Evolutionary conservation across 2,888 invertebrate species (phyloP).

Genomic region (Acanthoscelides obtectus): DNA sequence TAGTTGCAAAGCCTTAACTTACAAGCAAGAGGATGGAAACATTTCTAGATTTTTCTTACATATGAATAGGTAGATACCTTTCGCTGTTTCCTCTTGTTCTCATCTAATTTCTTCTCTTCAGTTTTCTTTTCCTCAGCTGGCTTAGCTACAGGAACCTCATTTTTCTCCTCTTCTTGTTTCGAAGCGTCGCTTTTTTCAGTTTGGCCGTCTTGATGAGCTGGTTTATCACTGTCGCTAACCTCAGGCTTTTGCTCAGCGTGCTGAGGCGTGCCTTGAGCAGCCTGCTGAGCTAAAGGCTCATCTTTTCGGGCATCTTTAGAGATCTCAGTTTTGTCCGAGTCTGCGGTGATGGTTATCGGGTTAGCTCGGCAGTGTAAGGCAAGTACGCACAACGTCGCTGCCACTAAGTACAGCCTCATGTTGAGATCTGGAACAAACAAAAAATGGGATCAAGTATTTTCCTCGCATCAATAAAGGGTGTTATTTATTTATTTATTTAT

Average conservation of each 20-base stretch:
- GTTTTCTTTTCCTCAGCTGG: background rate
- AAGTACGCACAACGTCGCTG: slow-evolving; percentile 38
- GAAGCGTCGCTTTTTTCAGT: background rate
- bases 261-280: background rate
- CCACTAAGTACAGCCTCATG: slow-evolving; percentile 41
- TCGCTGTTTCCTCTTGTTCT: background rate
- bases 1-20: too few relatives aligned
- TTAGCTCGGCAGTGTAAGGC: slow-evolving; percentile 32
- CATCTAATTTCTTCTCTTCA: background rate
- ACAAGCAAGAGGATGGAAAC: too few relatives aligned
- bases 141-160: background rate
- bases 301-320: background rate
- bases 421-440: slow-evolving; percentile 15
- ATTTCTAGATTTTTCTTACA: too few relatives aligned
- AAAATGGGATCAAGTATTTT: slow-evolving; percentile 3
- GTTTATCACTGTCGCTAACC: background rate
- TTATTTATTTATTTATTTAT: too few relatives aligned
- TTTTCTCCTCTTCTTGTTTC: background rate
- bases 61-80: background rate
- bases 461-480: too few relatives aligned
- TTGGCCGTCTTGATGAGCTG: background rate
- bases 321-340: slow-evolving; percentile 3
- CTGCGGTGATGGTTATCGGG: slow-evolving; percentile 32
- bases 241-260: background rate
- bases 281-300: background rate